A percentile compares a stretch with the other conserved stretches of the same genome.
These are phyloP conservation scores for Nasonia longicornis DNA, from an alignment of 1,140 invertebrate species.

Conservation along the genomic window DNA sequence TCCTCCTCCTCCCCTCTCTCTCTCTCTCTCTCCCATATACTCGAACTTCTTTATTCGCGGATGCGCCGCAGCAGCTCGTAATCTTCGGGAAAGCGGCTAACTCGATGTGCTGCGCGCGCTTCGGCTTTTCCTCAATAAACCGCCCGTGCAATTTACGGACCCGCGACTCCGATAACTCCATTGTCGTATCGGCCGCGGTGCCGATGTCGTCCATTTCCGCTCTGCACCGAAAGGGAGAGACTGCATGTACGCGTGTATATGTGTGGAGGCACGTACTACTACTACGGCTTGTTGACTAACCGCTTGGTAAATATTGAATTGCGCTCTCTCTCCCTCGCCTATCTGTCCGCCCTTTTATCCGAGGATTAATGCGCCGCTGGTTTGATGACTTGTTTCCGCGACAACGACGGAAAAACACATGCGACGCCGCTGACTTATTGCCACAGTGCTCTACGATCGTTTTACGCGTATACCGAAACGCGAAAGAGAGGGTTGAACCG, in stretches of 20 bases:
- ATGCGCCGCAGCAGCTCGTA: not conserved
- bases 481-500: too few relatives aligned
- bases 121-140: constrained; percentile 11
- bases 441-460: too few relatives aligned
- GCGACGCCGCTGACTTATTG: not conserved
- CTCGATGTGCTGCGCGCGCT: not conserved
- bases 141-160: constrained; percentile 5
- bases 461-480: too few relatives aligned
- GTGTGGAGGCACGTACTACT: not conserved
- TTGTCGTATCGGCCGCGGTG: constrained; percentile 5
- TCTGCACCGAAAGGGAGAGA: not conserved
- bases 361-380: not conserved
- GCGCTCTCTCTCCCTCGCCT: not conserved
- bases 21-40: not conserved
- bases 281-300: constrained; percentile 11
- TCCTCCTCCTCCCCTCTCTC: too few relatives aligned
- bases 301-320: constrained; percentile 26
- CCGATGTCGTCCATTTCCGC: constrained; percentile 7
- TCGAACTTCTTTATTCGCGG: constrained; percentile 27
- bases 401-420: not conserved
- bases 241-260: not conserved
- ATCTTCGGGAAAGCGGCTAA: constrained; percentile 11
- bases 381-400: constrained; percentile 10
- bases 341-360: not conserved
- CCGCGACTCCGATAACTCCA: constrained; percentile 18